phyloP scores from a whole-genome alignment of 2,113 vertebrate genomes.

The Acanthochromis polyacanthus region DNA sequence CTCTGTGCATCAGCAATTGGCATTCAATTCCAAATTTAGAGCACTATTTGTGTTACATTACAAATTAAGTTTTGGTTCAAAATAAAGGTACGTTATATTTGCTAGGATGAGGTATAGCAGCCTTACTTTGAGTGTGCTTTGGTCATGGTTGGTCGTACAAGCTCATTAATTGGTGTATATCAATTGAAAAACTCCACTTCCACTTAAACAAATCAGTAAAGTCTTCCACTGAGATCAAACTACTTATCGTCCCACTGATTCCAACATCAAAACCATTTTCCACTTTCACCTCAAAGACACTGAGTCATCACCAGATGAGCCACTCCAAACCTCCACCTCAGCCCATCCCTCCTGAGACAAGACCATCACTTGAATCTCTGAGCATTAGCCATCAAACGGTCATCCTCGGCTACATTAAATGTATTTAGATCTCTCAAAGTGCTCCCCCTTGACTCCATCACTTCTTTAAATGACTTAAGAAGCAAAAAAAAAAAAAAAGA shows the following conservation, averaged over 20 bases:
- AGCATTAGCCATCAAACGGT: slow-evolving; percentile 67
- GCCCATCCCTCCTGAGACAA: slow-evolving; percentile 56
- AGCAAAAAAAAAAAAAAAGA: slow-evolving; percentile 33
- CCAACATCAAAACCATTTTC: neutral
- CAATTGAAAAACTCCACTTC: neutral
- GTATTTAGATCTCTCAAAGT: slow-evolving; percentile 77
- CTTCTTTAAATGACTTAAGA: slow-evolving; percentile 75
- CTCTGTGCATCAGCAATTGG: neutral
- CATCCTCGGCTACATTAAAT: slow-evolving; percentile 66
- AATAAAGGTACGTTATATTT: no score
- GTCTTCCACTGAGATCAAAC: neutral
- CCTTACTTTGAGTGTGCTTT: neutral
- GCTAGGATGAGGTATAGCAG: no score
- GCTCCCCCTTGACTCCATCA: slow-evolving; percentile 78
- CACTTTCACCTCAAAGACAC: slow-evolving; percentile 7
- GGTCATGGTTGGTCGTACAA: neutral
- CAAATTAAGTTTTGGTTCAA: no score
- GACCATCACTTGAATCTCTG: slow-evolving; percentile 28
- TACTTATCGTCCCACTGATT: neutral
- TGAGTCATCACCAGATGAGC: neutral
- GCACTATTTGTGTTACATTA: no score
- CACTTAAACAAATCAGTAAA: neutral
- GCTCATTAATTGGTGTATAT: neutral
- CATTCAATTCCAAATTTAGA: neutral
- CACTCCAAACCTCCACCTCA: slow-evolving; percentile 4